Percentiles rank a stretch among this genome's conserved stretches.
These are phyloP conservation scores for Magallana gigas DNA, from an alignment of 1,140 invertebrate genomes.

Conservation along the genomic window DNA sequence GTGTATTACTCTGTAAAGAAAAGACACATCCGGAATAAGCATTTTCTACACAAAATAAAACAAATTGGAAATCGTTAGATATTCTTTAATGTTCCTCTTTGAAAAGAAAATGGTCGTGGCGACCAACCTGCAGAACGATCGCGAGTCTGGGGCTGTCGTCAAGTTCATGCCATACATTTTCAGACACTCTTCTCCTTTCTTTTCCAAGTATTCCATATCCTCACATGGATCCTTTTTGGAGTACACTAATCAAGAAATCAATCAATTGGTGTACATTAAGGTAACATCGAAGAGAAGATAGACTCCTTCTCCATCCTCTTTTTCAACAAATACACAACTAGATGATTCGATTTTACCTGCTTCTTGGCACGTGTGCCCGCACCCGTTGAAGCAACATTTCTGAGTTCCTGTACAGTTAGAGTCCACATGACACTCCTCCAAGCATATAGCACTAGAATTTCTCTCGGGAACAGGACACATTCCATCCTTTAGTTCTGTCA, in stretches of 20 bases:
- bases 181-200: not conserved
- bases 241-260: not conserved
- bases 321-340: not conserved
- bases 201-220: not conserved
- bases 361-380: conserved; percentile 30
- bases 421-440: conserved; percentile 30
- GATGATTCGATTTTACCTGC: not conserved
- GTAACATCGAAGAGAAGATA: too few species aligned
- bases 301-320: too few species aligned
- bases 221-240: too few species aligned
- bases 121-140: too few species aligned
- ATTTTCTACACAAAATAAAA: too few species aligned
- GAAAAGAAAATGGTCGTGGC: not conserved
- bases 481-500: not conserved
- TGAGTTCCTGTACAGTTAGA: conserved; percentile 38
- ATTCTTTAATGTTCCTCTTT: not conserved
- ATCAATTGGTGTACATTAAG: too few species aligned
- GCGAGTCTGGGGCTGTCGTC: too few species aligned
- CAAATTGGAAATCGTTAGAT: not conserved
- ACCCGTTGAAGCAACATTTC: conserved; percentile 49
- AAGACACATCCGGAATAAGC: not conserved
- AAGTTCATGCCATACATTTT: too few species aligned
- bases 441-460: not conserved
- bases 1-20: not conserved
- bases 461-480: not conserved